Percentiles rank a stretch among this genome's conserved stretches.
These are phyloP conservation scores for Cactoblastis cactorum DNA, from an alignment of 2,888 invertebrate species.

Conservation along the genomic window DNA sequence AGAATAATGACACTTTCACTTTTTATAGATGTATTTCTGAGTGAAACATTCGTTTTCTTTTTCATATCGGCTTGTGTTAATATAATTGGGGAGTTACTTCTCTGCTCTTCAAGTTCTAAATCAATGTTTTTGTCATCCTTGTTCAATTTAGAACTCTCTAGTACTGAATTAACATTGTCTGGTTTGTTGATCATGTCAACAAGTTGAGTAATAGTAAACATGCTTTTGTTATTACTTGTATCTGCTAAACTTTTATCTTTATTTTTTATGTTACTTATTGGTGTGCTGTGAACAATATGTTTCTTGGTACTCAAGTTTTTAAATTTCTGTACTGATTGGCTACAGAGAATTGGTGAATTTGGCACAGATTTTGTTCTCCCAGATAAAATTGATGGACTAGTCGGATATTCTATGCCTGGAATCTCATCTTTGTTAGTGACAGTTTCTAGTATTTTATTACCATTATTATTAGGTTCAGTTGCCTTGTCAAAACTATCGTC, in stretches of 20 bases:
- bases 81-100: slow-evolving; percentile 58
- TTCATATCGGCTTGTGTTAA: slow-evolving; percentile 51
- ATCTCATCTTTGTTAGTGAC: slow-evolving; percentile 5
- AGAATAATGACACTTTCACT: slow-evolving; percentile 24
- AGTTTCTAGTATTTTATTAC: slow-evolving; percentile 14
- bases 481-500: slow-evolving; percentile 36
- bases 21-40: slow-evolving; percentile 19
- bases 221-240: slow-evolving; percentile 51
- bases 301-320: slow-evolving; percentile 45
- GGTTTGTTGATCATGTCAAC: slow-evolving; percentile 66
- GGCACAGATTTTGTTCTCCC: slow-evolving; percentile 35
- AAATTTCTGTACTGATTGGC: slow-evolving; percentile 45
- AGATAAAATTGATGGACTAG: slow-evolving; percentile 64
- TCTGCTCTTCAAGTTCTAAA: slow-evolving; percentile 29
- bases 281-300: slow-evolving; percentile 33
- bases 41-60: slow-evolving; percentile 29
- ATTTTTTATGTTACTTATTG: slow-evolving; percentile 33
- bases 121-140: neutral
- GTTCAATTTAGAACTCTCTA: slow-evolving; percentile 7
- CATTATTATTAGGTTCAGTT: slow-evolving; percentile 21
- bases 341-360: slow-evolving; percentile 59
- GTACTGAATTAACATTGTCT: slow-evolving; percentile 27
- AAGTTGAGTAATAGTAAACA: slow-evolving; percentile 69
- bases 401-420: slow-evolving; percentile 26
- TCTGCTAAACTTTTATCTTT: slow-evolving; percentile 29